Evolutionary conservation across 2,113 vertebrate species (phyloP), one percentile per base, ranked within the genome.

Genomic region (Polypterus bichir): DNA sequence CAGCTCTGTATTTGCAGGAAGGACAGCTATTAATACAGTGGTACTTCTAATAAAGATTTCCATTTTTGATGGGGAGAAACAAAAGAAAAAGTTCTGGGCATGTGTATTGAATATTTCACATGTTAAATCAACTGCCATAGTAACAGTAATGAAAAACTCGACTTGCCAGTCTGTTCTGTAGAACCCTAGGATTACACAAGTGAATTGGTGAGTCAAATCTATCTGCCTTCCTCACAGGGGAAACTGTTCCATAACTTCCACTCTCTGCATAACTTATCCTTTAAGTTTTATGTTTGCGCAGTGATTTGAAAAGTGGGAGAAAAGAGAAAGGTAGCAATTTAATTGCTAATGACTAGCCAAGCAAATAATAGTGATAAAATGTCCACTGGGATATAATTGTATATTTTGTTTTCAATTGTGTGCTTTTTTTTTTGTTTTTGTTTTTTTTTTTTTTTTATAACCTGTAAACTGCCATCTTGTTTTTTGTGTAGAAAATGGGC

Each of bases 251-350:
- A 6, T 63, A 9, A 60, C 58, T 54, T 68, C 65, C 66, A 70
- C 64, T 75, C 71, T 71, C 69, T 73, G 69, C 63, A 54, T 64
- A 67, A 68, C 66, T 68, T 62, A 70, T 67, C 61, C 62, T 62
- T 61, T 57, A 49, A 27, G 55, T 56, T 59, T 47, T 48, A 61
- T 59, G 54, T 64, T 59, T 64, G 6, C 44, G 56, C 46, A 45
- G 8, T 58, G 56, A 58, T 57, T 59, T 49, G 62, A 63, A 62
- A 65, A 54, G 61, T 61, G 57, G 7, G 27, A 56, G 51, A 56
- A 57, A 59, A 10, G 61, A 63, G 67, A 62, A 63, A 54, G 58
- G 10, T 55, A 55, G 52, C 57, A 55, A 54, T 60, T 56, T 60
- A 48, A 65, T 66, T 65, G 67, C 70, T 57, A 63, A 72, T 62